A percentile compares a stretch with the other conserved stretches of the same genome.
phyloP scores from a whole-genome alignment of 2,113 vertebrate genomes.

The Nannobrachium achirus region DNA sequence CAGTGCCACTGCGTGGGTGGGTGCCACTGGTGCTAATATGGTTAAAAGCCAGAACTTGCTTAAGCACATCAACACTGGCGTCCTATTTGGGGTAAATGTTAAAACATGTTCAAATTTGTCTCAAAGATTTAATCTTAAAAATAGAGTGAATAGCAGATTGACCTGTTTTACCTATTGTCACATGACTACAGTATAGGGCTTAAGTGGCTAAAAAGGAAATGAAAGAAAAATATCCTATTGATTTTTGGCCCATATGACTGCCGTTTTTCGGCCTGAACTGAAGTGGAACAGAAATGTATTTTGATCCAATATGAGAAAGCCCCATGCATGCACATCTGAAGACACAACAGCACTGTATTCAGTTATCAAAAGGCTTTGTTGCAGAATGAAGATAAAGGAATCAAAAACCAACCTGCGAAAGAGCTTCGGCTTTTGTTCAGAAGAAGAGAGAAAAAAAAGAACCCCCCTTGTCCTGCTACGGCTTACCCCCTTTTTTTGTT shows the following conservation, averaged over 20 bases:
- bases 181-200: no score
- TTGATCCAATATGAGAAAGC: slow-evolving; percentile 67
- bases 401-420: slow-evolving; percentile 78
- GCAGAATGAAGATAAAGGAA: slow-evolving; percentile 77
- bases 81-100: no score
- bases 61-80: no score
- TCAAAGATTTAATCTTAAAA: no score
- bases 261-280: no score
- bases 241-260: slow-evolving; percentile 68
- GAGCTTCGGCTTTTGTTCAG: slow-evolving; percentile 59
- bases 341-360: slow-evolving; percentile 74
- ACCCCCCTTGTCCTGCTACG: slow-evolving; percentile 71
- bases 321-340: slow-evolving; percentile 59
- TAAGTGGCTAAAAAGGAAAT: slow-evolving; percentile 1
- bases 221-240: slow-evolving; percentile 41
- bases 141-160: no score
- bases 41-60: slow-evolving; percentile 38
- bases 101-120: no score
- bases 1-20: slow-evolving; percentile 2
- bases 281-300: slow-evolving; percentile 70
- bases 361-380: slow-evolving; percentile 75
- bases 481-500: slow-evolving; percentile 72
- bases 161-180: no score
- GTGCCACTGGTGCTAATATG: slow-evolving; percentile 22
- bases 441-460: not conserved